Evolutionary conservation across 2,113 vertebrate genomes (phyloP), one percentile per base, ranked within the genome.

Genomic region (Perccottus glenii): DNA sequence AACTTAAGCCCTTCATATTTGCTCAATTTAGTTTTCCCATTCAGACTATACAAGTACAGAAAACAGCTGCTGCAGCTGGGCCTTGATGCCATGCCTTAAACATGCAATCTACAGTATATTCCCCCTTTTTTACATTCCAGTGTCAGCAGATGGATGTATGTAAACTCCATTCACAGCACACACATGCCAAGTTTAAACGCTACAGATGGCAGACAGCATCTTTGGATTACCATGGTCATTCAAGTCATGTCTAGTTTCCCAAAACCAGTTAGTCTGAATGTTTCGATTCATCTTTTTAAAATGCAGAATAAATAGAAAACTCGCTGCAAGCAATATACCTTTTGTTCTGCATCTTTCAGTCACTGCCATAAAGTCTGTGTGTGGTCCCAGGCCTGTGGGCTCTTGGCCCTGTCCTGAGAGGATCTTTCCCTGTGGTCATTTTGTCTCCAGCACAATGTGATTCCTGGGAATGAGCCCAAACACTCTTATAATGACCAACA

Each of bases 391-490:
- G 73, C 79, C 70, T 69, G 64, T 64, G 72, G 73, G 64, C 49
- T 70, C 64, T 79, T 84, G 87, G 83, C 74, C 64, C 67, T 70
- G 71, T 75, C 57, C 66, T 57, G 63, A 63, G 52, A 71, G 62
- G 68, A 67, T 85, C 67, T 80, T 70, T 84, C 73, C 80, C 82
- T 73, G 76, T 87, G 78, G 86, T 80, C 84, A 84, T 77, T 86
- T 83, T 85, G 82, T 84, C 69, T 69, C 38, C 56, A 47, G 74
- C 64, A 84, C 82, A 86, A 78, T 86, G 64, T 77, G 78, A 80
- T 71, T 65, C 60, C 82, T 72, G 84, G 87, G 87, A 82, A 89
- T 47, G 35, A 74, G 75, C 82, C 85, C 88, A 89, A 83, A 78
- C 66, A 61, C 78, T 85, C 67, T 66, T 86, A 77, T 27, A 2